Conservation (phyloP, 2,797 vertebrate species). For the Dendrocincla fuliginosa region DNA sequence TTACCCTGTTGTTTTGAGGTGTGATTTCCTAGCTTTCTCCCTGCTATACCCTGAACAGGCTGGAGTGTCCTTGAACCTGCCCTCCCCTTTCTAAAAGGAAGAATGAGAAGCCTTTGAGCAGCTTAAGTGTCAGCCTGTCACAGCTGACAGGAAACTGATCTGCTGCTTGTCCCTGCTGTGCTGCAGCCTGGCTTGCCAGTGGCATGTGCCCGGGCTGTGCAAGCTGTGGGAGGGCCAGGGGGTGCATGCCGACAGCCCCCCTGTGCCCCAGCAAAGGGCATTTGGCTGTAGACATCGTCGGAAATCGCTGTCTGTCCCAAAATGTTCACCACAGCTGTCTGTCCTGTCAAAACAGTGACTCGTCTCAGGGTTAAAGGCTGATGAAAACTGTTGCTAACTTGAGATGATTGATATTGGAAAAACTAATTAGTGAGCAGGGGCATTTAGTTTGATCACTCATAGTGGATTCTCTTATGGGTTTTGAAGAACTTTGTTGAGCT, state of each 20-base stretch:
- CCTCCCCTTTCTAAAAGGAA: conserved; percentile 71
- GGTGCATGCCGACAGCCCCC: not conserved
- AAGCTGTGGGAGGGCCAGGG: not conserved
- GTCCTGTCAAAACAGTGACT: conserved; percentile 77
- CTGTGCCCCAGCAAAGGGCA: not conserved
- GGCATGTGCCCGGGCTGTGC: not conserved
- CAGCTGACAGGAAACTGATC: conserved; percentile 83
- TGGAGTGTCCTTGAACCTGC: conserved; percentile 77
- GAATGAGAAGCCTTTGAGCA: conserved; percentile 77
- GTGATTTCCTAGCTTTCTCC: not conserved
- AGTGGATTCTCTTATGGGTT: conserved; percentile 20
- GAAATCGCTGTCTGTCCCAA: conserved; percentile 78
- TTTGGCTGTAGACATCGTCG: conserved; percentile 63
- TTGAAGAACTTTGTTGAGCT: conserved; percentile 34
- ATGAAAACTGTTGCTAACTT: conserved; percentile 72
- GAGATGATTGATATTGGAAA: conserved; percentile 76
- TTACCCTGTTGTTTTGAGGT: not conserved
- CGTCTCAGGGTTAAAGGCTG: conserved; percentile 65
- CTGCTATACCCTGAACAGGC: not conserved
- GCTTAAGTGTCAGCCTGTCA: conserved; percentile 70
- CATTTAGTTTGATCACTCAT: conserved; percentile 48
- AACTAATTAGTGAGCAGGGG: conserved; percentile 63
- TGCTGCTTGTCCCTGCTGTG: conserved; percentile 53
- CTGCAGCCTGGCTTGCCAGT: conserved; percentile 18
- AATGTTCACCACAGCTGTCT: conserved; percentile 70